A percentile compares a stretch with the other conserved stretches of the same genome.
phyloP scores from a whole-genome alignment of 2,888 invertebrate species.

The Tenthredo amoena region DNA sequence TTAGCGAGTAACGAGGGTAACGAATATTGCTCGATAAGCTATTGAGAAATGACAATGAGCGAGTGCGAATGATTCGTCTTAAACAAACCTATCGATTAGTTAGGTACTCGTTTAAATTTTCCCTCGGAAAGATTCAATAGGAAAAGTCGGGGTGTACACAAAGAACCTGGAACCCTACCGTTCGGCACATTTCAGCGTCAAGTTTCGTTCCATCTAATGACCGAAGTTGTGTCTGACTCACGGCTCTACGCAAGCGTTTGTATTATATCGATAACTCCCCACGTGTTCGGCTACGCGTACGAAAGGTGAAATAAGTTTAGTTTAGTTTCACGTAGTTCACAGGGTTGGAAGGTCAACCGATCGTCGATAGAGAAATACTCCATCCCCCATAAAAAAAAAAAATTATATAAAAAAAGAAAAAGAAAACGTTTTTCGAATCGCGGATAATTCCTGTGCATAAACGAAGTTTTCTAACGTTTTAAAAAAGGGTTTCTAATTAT shows the following conservation, averaged over 20 bases:
- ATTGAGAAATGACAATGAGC: neutral
- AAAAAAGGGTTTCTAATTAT: neutral
- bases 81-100: neutral
- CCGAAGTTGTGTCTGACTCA: slow-evolving; percentile 64
- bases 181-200: slow-evolving; percentile 36
- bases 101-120: neutral
- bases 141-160: neutral
- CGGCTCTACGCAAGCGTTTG: slow-evolving; percentile 59
- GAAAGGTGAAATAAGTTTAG: slow-evolving; percentile 51
- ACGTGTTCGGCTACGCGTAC: slow-evolving; percentile 69
- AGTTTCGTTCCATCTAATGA: slow-evolving; percentile 49
- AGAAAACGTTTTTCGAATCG: neutral
- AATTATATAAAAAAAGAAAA: neutral
- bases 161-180: slow-evolving; percentile 24
- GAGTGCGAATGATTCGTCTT: neutral
- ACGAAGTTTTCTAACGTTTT: neutral
- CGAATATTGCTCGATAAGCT: neutral
- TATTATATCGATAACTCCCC: slow-evolving; percentile 68
- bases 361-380: neutral
- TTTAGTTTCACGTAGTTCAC: slow-evolving; percentile 41
- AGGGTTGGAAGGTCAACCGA: slow-evolving; percentile 25
- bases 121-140: neutral
- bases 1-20: neutral
- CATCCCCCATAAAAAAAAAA: neutral
- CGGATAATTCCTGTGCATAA: neutral